Evolutionary conservation across 2,888 invertebrate genomes (phyloP), one percentile per base, ranked within the genome.

Genomic region (Drosophila neotestacea): DNA sequence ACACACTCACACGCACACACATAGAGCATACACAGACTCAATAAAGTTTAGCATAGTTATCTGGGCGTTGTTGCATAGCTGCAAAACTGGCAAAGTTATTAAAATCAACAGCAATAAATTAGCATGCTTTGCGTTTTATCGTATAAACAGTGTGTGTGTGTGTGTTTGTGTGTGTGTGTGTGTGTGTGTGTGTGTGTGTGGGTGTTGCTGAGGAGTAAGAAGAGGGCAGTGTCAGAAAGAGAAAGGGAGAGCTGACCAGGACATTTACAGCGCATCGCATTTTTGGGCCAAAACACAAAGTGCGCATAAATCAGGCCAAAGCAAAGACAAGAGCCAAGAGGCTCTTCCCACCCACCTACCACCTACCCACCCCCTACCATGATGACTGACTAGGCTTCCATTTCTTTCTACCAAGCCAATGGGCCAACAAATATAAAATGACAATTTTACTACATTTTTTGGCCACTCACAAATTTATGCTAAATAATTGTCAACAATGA

Each of bases 61-160:
- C 67, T 77, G 71, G 79, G 75, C 61, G 41, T 61, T 66, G 61
- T 72, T 72, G 73, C 73, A 66, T 65, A 54, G 50, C 22, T 22
- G 22, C 61, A 67, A 73, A 77, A 58, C 62, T 59, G 64, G 73
- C 66, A 70, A 75, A 81, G 79, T 81, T 87, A 83, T 86, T 82
- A 83, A 83, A 83, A 86, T 83, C 87, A 84, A 84, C 87, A 79
- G 85, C 87, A 78, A 83, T 83, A 83, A 86, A 83, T 83, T 81
- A 84, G 79, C 85, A 86, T 86, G 75, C 81, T 81, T 81, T 86
- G 87, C 78, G 75, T 71, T 81, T 73, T 72, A 62, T 74, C 73
- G 61, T 55, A 74, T 69, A 64, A 74, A 65, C 70, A 74, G 28
- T 28, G 30, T 22, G 5, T 34, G 39, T 32, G 32, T 64, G 54